Evolutionary conservation across 2,888 invertebrate genomes (phyloP), one percentile per base, ranked within the genome.

Genomic region (Parnassius apollo): DNA sequence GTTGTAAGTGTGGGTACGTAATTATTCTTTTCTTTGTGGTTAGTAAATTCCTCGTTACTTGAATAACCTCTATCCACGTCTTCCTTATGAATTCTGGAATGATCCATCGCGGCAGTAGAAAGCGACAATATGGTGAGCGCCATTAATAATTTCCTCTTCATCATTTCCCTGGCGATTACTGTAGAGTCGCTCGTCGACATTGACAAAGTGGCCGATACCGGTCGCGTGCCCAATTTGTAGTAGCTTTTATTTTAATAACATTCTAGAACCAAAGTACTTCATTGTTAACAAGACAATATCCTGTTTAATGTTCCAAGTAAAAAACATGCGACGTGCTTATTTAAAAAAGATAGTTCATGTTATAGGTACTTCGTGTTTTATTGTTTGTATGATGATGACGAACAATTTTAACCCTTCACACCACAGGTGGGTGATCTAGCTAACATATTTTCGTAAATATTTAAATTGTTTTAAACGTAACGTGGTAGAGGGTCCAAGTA

Each of bases 1-100:
- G 67, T 59, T 2, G 67, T 69, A 0, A 75, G 71, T 0, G 81
- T 75, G 0, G 80, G 72, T 2, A 66, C 12, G 4, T 57, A 62
- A n/a, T 49, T 49, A 0, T 44, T 18, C 18, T 53, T 65, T 60
- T 10, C 2, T 50, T 10, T 56, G 11, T 50, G 44, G 7, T 50
- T 50, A 22, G 9, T 13, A 11, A 7, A 7, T 35, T 13, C n/a
- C 11, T 52, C 50, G 13, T 54, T 46, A 2, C 25, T 48, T 11
- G 44, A 25, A 12, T 42, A 51, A n/a, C 25, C 35, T 2, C 44
- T 55, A 42, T 49, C 45, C 10, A 10, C 18, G 4, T 45, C 51
- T 9, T 57, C 52, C n/a, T 64, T 42, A 18, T 57, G 42, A 9
- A 42, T 11, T 13, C 25, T 52, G 8, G 52, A 52, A 11, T 51